Evolutionary conservation across 2,888 invertebrate species (phyloP).

Genomic region (Dermolepida albohirtum): DNA sequence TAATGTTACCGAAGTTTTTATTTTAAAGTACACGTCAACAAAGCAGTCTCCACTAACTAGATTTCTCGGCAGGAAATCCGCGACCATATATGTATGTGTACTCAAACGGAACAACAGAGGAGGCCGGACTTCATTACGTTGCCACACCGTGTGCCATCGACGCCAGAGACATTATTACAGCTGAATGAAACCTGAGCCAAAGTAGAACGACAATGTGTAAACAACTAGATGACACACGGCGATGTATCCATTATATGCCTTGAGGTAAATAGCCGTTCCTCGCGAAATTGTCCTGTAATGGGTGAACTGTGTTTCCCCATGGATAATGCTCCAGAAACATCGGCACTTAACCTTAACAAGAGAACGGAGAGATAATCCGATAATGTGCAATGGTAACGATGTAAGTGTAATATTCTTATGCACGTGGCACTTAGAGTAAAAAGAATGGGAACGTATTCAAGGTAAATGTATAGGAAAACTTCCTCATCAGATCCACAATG

Average conservation of each 20-base stretch:
- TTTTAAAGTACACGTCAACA: no score
- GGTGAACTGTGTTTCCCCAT: slow-evolving; percentile 27
- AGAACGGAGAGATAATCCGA: slow-evolving; percentile 27
- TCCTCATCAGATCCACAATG: no score
- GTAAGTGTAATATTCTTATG: no score
- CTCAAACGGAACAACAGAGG: not conserved
- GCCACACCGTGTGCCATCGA: slow-evolving; percentile 5
- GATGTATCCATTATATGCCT: slow-evolving; percentile 32
- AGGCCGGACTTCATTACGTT: slow-evolving; percentile 18
- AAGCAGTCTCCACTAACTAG: no score
- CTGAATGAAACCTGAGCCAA: slow-evolving; percentile 8
- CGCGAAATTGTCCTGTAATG: slow-evolving; percentile 29
- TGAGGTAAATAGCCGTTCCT: slow-evolving; percentile 20
- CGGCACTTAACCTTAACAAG: slow-evolving; percentile 36
- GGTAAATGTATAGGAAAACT: no score
- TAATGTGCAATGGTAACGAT: not conserved
- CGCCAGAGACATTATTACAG: slow-evolving; percentile 14
- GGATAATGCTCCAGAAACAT: slow-evolving; percentile 26
- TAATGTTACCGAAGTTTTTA: no score
- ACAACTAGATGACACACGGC: slow-evolving; percentile 33
- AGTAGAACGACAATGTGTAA: slow-evolving; percentile 21
- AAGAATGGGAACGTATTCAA: no score
- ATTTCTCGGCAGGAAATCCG: no score
- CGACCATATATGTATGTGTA: not conserved
- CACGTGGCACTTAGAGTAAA: no score